Conservation (phyloP, 2,113 vertebrate genomes). For the Eolophus roseicapilla region DNA sequence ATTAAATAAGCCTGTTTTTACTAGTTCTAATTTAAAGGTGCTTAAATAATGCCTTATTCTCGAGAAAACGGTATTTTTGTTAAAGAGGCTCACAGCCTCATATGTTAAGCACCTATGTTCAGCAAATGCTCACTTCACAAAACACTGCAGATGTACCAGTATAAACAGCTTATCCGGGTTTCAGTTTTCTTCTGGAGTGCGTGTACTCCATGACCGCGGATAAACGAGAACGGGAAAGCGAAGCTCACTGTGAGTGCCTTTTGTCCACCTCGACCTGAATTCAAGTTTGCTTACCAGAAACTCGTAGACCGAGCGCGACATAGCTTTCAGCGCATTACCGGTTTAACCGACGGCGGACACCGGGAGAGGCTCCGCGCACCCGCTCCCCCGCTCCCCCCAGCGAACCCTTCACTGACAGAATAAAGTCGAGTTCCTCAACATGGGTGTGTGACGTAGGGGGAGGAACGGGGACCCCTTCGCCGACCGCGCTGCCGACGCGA, state of each 20-base stretch:
- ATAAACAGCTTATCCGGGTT: background rate
- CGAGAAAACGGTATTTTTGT: fast-evolving
- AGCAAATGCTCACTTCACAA: background rate
- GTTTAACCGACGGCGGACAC: background rate
- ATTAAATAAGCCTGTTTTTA: fast-evolving
- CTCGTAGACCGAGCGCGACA: fast-evolving
- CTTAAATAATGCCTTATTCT: background rate
- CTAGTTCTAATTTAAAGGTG: fast-evolving
- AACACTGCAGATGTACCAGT: background rate
- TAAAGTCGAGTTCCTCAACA: background rate
- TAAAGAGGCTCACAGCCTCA: background rate
- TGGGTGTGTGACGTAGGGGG: background rate
- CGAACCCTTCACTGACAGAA: background rate
- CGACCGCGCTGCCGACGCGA: background rate
- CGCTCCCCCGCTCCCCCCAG: background rate
- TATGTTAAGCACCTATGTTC: fast-evolving
- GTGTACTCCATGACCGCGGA: fast-evolving
- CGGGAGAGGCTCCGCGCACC: background rate
- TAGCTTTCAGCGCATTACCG: fast-evolving
- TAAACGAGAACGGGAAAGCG: fast-evolving
- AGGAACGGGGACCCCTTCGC: background rate
- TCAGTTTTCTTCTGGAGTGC: background rate
- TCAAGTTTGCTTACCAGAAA: background rate
- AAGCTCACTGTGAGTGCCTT: background rate
- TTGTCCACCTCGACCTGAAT: background rate